These are phyloP conservation scores for Papilio glaucus DNA, from an alignment of 1,140 invertebrate genomes.

Conservation along the genomic window DNA sequence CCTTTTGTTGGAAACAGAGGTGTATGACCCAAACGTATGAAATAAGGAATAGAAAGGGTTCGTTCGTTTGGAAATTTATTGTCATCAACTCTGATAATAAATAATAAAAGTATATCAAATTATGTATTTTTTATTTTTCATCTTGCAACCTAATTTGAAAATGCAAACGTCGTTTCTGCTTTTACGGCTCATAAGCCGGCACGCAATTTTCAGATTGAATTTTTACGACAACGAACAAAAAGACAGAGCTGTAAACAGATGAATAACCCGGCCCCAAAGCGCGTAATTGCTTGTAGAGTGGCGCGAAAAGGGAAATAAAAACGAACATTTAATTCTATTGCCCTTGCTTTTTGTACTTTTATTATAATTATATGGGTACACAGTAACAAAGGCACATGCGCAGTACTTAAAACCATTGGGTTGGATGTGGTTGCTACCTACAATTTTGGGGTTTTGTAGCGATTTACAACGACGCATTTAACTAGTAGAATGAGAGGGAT, in stretches of 20 bases:
- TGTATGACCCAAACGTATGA: background rate
- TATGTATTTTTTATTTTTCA: conserved; percentile 16
- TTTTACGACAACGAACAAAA: conserved; percentile 35
- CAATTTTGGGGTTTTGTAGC: too few relatives aligned
- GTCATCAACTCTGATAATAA: background rate
- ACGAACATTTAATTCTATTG: background rate
- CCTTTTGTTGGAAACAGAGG: background rate
- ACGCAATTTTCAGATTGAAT: conserved; percentile 35
- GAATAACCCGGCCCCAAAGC: conserved; percentile 25
- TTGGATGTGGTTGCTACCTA: background rate
- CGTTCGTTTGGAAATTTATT: background rate
- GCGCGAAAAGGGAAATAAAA: conserved; percentile 16
- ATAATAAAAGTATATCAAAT: conserved; percentile 3
- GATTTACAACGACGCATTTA: too few relatives aligned
- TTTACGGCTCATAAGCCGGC: conserved; percentile 35
- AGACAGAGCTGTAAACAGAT: conserved; percentile 32
- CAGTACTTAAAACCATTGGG: background rate
- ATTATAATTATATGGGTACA: background rate
- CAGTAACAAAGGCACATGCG: background rate
- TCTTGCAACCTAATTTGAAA: conserved; percentile 21
- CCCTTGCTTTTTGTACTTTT: conserved; percentile 1
- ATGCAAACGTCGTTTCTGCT: conserved; percentile 28
- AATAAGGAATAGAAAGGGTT: background rate
- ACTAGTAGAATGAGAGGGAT: too few relatives aligned
- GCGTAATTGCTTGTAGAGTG: conserved; percentile 27